Evolutionary conservation across 1,140 invertebrate species (phyloP).

Genomic region (Agraylea sexmaculata): DNA sequence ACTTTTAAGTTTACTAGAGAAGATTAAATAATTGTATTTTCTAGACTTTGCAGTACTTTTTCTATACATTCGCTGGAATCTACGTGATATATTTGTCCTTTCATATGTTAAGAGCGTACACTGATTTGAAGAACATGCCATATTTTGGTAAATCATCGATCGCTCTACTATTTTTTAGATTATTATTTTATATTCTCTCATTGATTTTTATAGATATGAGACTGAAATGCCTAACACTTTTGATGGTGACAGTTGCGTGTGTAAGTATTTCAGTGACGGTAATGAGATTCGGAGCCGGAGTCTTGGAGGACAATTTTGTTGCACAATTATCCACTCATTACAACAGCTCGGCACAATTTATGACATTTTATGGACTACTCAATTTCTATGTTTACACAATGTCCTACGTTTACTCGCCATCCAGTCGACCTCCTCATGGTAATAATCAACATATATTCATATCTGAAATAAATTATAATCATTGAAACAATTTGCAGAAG

Average conservation of each 20-base stretch:
- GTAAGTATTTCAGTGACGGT: conserved; percentile 68
- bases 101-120: conserved; percentile 80
- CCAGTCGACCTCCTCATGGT: conserved; percentile 68
- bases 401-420: conserved; percentile 90
- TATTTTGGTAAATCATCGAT: conserved; percentile 88
- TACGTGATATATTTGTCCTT: conserved; percentile 79
- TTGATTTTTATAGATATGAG: conserved; percentile 67
- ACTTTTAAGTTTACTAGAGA: no score
- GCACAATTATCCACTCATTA: conserved; percentile 76
- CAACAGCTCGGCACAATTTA: conserved; percentile 84
- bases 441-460: conserved; percentile 24
- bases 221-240: conserved; percentile 78
- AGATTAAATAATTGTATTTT: no score
- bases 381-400: conserved; percentile 92
- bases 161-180: neutral
- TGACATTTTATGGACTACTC: conserved; percentile 87
- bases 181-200: conserved; percentile 9
- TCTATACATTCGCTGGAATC: conserved; percentile 71
- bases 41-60: conserved; percentile 75
- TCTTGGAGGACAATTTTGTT: conserved; percentile 88
- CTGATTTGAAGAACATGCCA: conserved; percentile 89
- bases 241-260: conserved; percentile 73
- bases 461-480: neutral
- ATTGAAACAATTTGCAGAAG: conserved; percentile 49
- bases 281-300: conserved; percentile 74